Evolutionary conservation across 1,140 invertebrate genomes (phyloP), one percentile per base, ranked within the genome.

Genomic region (Drosophila setifemur): DNA sequence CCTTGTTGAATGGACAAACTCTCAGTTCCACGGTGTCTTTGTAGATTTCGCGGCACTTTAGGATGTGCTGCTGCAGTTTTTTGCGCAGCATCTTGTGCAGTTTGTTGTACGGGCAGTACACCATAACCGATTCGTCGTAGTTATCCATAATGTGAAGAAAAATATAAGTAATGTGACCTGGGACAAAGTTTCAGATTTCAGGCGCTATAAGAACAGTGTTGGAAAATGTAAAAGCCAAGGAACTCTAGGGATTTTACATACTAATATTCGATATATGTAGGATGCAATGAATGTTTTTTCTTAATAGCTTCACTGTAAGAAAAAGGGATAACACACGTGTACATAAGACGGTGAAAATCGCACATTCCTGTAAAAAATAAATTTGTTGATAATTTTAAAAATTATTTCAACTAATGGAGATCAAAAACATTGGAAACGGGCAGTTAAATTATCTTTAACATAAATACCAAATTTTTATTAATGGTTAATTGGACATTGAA

Each of bases 31-130:
- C 25, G 2, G 70, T 73, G 25, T 88, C 72, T 43, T 85, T 88
- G 53, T 79, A 48, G 6, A 54, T 4, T 4, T 57, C 71, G 2
- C 75, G 48, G 19, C 85, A 88, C 35, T 88, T 88, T 0, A 85
- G 1, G 9, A 88, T 45, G 19, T 88, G 85, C 18, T 71, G 74
- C 5, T 89, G 86, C 0, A 85, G 42, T 16, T 75, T 75, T 37
- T 77, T 88, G 14, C 85, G 67, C 7, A 86, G 31, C 78, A 88
- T 88, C 37, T 39, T 72, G 31, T 88, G 85, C 6, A 52, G 47
- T 12, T 70, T 79, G 33, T 88, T 85, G 54, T 88, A 88, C 0
- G 85, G 85, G n/a, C 85, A 88, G 1, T 8, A 16, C 0, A 88
- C 72, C 67, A 81, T 67, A 11, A 81, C 74, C 0, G 44, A 79